Evolutionary conservation across 2,113 vertebrate genomes (phyloP), one percentile per base, ranked within the genome.

Genomic region (Tursiops truncatus): DNA sequence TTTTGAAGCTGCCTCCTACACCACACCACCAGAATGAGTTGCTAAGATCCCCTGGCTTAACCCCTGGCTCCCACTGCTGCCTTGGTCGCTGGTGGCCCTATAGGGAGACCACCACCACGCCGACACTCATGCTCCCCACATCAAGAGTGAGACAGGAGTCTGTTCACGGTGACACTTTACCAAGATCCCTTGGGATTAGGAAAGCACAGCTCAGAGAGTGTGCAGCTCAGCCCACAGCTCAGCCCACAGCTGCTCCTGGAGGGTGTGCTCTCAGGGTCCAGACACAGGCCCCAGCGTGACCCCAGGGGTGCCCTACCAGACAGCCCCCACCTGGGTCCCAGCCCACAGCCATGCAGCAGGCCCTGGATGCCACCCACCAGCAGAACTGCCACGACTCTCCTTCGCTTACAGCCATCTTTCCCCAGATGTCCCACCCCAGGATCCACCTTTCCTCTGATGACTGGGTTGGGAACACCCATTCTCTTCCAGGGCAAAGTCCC

Each of bases 371-470:
- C 65, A 53, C 20, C n/a, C 7, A 36, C 38, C 4, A 1, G 25
- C 14, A 41, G 68, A 26, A 26, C 38, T 8, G 26, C 38, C 5
- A 0, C 11, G 3, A 8, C 11, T 68, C 17, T 67, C 18, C 76
- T 2, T 31, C 5, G 17, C 11, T n/a, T 36, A 17, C n/a, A 13
- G 63, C 18, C 13, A 38, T 63, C 62, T 25, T 25, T 26, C 63
- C 31, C 26, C 8, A 15, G 36, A 15, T 6, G 20, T 21, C 23
- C 8, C 6, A 21, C 44, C 23, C 70, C 0, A 0, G 63, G 31
- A 2, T 15, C 5, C 25, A 12, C 28, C 62, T 92, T 36, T 70
- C 44, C 20, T 28, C 33, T 3, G 3, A 2, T 1, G 20, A 33
- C 56, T 38, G 20, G 38, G 58, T 21, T 73, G 82, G 38, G 14